Evolutionary conservation across 2,113 vertebrate species (phyloP).

Genomic region (Lates calcarifer): DNA sequence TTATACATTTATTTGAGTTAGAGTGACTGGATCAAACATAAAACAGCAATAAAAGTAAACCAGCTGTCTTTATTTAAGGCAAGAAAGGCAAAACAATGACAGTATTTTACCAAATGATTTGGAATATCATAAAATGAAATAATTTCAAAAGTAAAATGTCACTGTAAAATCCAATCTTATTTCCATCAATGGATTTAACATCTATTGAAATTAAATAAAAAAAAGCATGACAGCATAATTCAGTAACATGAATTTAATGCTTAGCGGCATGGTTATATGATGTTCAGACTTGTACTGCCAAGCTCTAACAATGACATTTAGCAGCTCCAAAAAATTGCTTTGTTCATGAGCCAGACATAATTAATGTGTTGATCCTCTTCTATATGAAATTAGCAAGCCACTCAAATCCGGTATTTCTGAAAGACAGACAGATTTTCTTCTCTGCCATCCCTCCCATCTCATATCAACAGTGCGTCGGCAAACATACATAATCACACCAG

Average conservation of each 20-base stretch:
- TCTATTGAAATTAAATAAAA: conserved; percentile 44
- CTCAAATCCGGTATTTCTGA: conserved; percentile 55
- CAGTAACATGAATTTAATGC: conserved; percentile 54
- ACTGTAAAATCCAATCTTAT: conserved; percentile 52
- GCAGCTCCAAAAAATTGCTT: conserved; percentile 72
- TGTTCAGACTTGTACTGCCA: conserved; percentile 60
- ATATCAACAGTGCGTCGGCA: conserved; percentile 34
- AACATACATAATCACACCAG: conserved; percentile 41
- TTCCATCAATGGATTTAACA: conserved; percentile 55
- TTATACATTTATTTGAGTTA: conserved; percentile 67
- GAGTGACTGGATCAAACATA: conserved; percentile 66
- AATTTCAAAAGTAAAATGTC: conserved; percentile 37
- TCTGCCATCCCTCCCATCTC: conserved; percentile 14
- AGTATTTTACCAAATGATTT: conserved; percentile 46
- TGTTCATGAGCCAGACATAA: conserved; percentile 75
- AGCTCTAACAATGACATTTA: conserved; percentile 72
- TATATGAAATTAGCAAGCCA: conserved; percentile 68
- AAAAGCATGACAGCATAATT: conserved; percentile 49
- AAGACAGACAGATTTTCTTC: conserved; percentile 28
- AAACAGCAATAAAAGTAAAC: conserved; percentile 50
- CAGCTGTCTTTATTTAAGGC: conserved; percentile 59
- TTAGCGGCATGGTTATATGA: conserved; percentile 65
- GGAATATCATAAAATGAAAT: conserved; percentile 29
- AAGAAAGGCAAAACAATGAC: conserved; percentile 37
- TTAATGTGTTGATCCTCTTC: conserved; percentile 74